A percentile compares a stretch with the other conserved stretches of the same genome.
These are phyloP conservation scores for Charanyca ferruginea DNA, from an alignment of 2,888 invertebrate species.

Conservation along the genomic window DNA sequence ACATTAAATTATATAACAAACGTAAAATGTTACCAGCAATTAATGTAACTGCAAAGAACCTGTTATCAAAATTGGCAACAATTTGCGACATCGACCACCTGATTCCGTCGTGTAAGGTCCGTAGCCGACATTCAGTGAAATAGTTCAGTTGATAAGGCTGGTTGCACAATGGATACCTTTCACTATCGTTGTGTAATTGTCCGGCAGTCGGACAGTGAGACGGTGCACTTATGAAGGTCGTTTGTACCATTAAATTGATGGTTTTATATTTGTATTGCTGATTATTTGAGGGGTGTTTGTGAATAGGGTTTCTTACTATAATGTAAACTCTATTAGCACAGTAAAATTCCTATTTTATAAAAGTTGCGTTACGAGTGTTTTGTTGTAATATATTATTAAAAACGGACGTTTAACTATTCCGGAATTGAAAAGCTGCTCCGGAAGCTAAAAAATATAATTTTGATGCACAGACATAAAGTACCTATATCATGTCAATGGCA, in stretches of 20 bases:
- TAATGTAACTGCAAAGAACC: conserved; percentile 43
- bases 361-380: too few relatives aligned
- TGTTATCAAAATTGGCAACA: conserved; percentile 62
- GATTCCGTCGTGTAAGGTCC: conserved; percentile 39
- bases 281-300: neutral
- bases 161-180: conserved; percentile 79
- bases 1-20: conserved; percentile 14
- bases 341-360: too few relatives aligned
- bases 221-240: conserved; percentile 73
- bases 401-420: too few relatives aligned
- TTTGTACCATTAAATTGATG: conserved; percentile 33
- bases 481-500: too few relatives aligned
- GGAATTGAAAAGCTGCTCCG: too few relatives aligned
- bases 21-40: conserved; percentile 16
- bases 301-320: too few relatives aligned
- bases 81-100: conserved; percentile 58
- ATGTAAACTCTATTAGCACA: too few relatives aligned
- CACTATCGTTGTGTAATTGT: conserved; percentile 73
- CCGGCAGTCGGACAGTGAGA: conserved; percentile 58
- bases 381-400: too few relatives aligned
- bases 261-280: conserved; percentile 30
- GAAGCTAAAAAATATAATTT: too few relatives aligned
- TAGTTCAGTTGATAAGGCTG: conserved; percentile 72
- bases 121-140: conserved; percentile 66
- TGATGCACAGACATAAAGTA: too few relatives aligned